Conservation (phyloP, 2,888 invertebrate species). For the Eupithecia abbreviata region DNA sequence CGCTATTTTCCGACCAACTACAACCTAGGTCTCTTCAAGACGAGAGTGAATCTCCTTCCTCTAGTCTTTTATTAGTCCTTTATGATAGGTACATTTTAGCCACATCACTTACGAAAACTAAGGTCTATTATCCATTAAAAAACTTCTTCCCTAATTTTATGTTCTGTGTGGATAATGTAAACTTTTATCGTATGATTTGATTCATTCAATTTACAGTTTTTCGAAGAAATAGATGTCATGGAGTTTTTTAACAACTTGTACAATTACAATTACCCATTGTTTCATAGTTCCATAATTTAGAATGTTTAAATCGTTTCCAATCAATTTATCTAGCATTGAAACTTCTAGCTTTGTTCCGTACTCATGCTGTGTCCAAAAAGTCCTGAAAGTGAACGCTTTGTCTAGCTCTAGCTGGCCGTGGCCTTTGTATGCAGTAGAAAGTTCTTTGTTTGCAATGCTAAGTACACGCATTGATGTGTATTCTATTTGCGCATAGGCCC, state of each 20-base stretch:
- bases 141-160: background rate
- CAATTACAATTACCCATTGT: too few relatives aligned
- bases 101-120: too few relatives aligned
- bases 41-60: too few relatives aligned
- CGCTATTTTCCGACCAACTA: too few relatives aligned
- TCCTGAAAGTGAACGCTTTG: background rate
- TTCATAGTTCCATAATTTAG: too few relatives aligned
- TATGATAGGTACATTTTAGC: too few relatives aligned
- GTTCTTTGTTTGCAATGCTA: slow-evolving; percentile 57
- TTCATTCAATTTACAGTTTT: background rate
- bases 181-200: background rate
- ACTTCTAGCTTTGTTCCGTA: background rate
- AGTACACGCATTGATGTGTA: slow-evolving; percentile 33
- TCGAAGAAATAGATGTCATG: background rate
- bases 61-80: too few relatives aligned
- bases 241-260: background rate
- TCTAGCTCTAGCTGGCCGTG: slow-evolving; percentile 36
- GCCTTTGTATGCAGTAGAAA: slow-evolving; percentile 68
- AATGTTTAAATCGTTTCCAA: too few relatives aligned
- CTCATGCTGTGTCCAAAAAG: background rate
- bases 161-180: background rate
- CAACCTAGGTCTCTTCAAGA: too few relatives aligned
- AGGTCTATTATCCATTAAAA: too few relatives aligned
- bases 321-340: background rate
- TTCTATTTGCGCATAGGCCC: slow-evolving; percentile 33